phyloP scores from a whole-genome alignment of 2,113 vertebrate species.

The Gallinago jamesoni region DNA sequence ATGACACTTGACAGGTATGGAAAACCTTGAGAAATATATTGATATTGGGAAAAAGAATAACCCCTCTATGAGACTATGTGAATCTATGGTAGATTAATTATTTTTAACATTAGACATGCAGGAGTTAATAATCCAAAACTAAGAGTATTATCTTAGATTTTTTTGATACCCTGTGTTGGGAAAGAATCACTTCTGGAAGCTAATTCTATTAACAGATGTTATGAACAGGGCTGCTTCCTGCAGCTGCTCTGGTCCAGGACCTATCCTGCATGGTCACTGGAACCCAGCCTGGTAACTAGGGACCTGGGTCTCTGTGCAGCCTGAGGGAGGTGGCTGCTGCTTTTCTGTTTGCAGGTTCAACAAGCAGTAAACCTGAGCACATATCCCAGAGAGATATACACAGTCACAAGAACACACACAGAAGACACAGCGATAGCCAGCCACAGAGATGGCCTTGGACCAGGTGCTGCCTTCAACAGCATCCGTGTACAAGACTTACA shows the following conservation, averaged over 20 bases:
- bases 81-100: neutral
- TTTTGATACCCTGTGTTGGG: neutral
- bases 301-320: neutral
- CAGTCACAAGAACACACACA: neutral
- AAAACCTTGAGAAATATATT: neutral
- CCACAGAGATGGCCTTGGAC: neutral
- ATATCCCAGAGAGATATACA: neutral
- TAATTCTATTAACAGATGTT: neutral
- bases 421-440: fast-evolving
- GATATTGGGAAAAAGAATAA: neutral
- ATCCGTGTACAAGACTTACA: fast-evolving
- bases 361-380: neutral
- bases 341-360: neutral
- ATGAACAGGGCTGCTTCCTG: fast-evolving
- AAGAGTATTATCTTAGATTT: neutral
- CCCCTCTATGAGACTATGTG: fast-evolving
- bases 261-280: fast-evolving
- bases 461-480: neutral
- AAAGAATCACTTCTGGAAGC: neutral
- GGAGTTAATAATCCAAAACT: neutral
- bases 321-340: neutral
- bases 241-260: neutral
- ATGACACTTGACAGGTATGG: neutral
- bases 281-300: neutral
- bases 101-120: neutral